phyloP scores from a whole-genome alignment of 2,797 vertebrate species.

The Thamnophis elegans region DNA sequence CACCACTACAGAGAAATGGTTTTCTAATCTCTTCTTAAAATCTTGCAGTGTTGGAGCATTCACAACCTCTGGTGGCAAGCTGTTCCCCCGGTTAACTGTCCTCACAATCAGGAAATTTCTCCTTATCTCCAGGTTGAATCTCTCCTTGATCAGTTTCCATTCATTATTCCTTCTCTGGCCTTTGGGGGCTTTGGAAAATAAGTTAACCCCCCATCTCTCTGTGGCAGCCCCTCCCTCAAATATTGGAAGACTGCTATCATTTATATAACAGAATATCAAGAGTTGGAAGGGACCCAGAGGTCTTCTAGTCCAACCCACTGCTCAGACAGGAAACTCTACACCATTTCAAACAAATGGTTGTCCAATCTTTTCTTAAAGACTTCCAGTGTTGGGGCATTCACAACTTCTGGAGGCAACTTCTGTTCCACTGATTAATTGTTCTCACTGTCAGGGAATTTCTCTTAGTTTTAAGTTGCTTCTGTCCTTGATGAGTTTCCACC shows the following conservation, averaged over 20 bases:
- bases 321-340: not conserved
- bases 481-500: not conserved
- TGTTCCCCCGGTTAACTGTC: not conserved
- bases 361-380: not conserved
- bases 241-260: not conserved
- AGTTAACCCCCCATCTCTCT: not conserved
- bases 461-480: not conserved
- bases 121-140: not conserved
- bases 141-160: not conserved
- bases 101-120: not conserved
- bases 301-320: not conserved
- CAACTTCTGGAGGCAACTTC: too few relatives aligned
- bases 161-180: not conserved
- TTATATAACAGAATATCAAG: too few relatives aligned
- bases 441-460: fast-evolving
- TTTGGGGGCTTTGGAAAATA: not conserved
- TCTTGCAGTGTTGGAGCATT: not conserved
- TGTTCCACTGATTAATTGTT: not conserved
- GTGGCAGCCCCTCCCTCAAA: not conserved
- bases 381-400: not conserved
- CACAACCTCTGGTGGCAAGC: too few relatives aligned
- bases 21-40: not conserved
- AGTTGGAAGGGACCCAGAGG: not conserved
- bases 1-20: too few relatives aligned
- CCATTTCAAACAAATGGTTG: too few relatives aligned